Evolutionary conservation across 2,888 invertebrate species (phyloP).

Genomic region (Agrotis segetum): DNA sequence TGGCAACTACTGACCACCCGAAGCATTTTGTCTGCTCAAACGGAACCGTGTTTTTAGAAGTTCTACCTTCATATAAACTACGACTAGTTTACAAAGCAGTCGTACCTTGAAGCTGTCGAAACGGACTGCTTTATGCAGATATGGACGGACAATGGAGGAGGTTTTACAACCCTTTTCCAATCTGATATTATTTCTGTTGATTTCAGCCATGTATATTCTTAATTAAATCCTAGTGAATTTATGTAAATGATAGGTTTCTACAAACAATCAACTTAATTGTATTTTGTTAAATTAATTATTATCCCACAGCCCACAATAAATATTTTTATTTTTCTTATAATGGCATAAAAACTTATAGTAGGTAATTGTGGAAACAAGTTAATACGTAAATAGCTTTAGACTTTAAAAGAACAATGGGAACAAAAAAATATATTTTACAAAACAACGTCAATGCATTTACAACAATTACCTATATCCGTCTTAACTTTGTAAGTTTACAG

Average conservation of each 20-base stretch:
- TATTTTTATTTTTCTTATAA: too few relatives aligned
- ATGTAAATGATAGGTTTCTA: not conserved
- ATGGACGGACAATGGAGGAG: too few relatives aligned
- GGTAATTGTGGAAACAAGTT: not conserved
- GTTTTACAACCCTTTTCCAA: not conserved
- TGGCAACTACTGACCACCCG: too few relatives aligned
- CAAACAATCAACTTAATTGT: not conserved
- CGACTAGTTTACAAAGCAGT: too few relatives aligned
- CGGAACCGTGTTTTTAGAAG: too few relatives aligned
- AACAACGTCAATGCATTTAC: not conserved
- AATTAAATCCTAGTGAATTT: too few relatives aligned
- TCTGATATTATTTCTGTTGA: not conserved
- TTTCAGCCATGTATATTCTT: not conserved
- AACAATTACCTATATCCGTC: not conserved
- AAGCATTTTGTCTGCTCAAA: too few relatives aligned
- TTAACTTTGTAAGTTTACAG: not conserved
- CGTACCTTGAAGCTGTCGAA: too few relatives aligned
- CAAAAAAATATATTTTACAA: not conserved
- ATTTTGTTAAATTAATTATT: not conserved
- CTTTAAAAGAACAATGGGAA: not conserved
- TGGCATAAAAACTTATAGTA: too few relatives aligned
- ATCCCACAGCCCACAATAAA: not conserved
- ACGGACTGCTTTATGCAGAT: too few relatives aligned
- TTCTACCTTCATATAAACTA: too few relatives aligned
- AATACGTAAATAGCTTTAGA: not conserved